Percentiles rank a stretch among this genome's conserved stretches.
phyloP scores from a whole-genome alignment of 1,140 invertebrate genomes.

The Berghia stephanieae region DNA sequence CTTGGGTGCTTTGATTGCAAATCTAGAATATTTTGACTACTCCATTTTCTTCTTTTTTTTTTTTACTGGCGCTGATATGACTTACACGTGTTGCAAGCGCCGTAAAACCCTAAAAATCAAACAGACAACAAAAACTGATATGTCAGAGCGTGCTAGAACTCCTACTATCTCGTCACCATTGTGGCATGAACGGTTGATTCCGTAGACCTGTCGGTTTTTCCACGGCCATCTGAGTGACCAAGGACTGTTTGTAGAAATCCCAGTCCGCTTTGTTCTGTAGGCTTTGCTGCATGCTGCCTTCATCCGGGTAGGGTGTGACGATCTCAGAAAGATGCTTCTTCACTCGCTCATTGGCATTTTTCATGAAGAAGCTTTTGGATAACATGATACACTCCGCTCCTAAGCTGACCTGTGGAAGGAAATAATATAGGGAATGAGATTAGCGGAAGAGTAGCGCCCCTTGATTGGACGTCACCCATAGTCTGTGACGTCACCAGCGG shows the following conservation, averaged over 20 bases:
- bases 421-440: too few relatives aligned
- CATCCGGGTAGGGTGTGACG: constrained; percentile 53
- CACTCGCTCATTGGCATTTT: constrained; percentile 51
- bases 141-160: background rate
- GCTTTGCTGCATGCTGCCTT: constrained; percentile 55
- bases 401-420: constrained; percentile 54
- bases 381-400: constrained; percentile 64
- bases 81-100: too few relatives aligned
- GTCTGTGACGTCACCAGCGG: too few relatives aligned
- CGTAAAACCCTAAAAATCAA: too few relatives aligned
- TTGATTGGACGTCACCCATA: too few relatives aligned
- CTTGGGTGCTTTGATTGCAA: too few relatives aligned
- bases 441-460: too few relatives aligned
- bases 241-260: constrained; percentile 48
- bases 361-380: constrained; percentile 55
- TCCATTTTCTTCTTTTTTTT: too few relatives aligned
- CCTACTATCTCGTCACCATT: background rate
- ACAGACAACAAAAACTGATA: background rate
- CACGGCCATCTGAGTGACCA: constrained; percentile 48
- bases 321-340: constrained; percentile 46
- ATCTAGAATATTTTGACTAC: too few relatives aligned
- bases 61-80: too few relatives aligned
- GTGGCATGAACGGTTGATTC: background rate
- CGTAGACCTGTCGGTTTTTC: background rate
- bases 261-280: constrained; percentile 57